Base-by-base conservation (phyloP, 1,140 invertebrate genomes). In the Apis mellifera region DNA sequence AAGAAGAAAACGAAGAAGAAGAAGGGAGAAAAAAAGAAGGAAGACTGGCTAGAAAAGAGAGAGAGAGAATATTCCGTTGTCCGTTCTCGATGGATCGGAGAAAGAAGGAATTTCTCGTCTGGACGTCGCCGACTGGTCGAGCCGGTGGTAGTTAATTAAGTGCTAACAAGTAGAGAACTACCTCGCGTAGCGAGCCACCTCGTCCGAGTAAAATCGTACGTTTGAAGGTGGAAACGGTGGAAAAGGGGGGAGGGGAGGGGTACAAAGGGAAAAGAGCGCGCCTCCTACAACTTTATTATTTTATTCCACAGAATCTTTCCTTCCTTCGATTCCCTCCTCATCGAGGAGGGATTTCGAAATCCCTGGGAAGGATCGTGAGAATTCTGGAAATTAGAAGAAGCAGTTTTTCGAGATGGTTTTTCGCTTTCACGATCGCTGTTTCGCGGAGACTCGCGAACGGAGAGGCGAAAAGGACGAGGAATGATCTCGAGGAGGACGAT, bases 141-240 rank as follows among this genome's bases (percentile, higher is more conserved):
- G 79, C 62, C 79, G 54, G 79, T 82, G 79, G 32, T 82, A 75
- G 79, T 82, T 82, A 82, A 82, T 82, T 82, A 82, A 82, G 79
- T 82, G 79, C 79, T 82, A 82, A 82, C 79, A 82, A 82, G 79
- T 75, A 76, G 72, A 66, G 72, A 76, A 76, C 71, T 66, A 82
- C 62, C 79, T 82, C 72, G 79, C 62, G 78, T 26, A 75, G 78
- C 78, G 60, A 74, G 60, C 71, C 78, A 74, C 70, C 71, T 81
- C 60, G 78, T 59, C 71, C 62, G 71, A 66, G 69, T 82, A 82
- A 82, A 76, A 82, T 82, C 72, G 79, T 82, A 68, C 79, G 78
- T 80, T 52, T 23, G 54, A 19, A 64, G 17, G n/a, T n/a, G 9
- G 32, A 32, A 7, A 59, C 52, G 12, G 11, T 48, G n/a, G 21